Conservation (phyloP, 2,888 invertebrate genomes). For the Melipona bicolor region DNA sequence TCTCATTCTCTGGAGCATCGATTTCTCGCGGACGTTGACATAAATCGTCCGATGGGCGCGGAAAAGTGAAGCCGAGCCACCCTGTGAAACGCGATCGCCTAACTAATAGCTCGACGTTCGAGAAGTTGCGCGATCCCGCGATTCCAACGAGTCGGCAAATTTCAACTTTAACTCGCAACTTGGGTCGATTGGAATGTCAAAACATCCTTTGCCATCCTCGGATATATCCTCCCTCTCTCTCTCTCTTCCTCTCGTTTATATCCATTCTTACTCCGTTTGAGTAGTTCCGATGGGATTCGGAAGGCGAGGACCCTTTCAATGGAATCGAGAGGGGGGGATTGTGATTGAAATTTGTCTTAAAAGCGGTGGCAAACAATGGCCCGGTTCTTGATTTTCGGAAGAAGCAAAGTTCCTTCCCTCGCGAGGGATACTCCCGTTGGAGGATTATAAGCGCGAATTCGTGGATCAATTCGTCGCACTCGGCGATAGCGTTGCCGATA, state of each 20-base stretch:
- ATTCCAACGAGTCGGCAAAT: constrained; percentile 28
- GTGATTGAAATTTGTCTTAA: constrained; percentile 41
- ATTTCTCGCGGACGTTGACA: constrained; percentile 48
- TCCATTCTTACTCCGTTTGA: not conserved
- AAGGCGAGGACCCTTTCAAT: not conserved
- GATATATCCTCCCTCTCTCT: not conserved
- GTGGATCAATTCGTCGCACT: not conserved
- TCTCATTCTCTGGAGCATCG: constrained; percentile 24
- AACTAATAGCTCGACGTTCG: constrained; percentile 9
- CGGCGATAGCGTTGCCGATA: not conserved
- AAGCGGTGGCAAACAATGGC: not conserved
- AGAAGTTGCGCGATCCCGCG: constrained; percentile 43
- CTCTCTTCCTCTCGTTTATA: not conserved
- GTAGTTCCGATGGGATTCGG: not conserved
- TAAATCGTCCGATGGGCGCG: constrained; percentile 38
- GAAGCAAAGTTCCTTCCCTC: not conserved
- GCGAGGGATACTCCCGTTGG: not conserved
- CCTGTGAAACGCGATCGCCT: constrained; percentile 37
- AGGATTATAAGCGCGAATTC: not conserved
- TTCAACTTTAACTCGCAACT: constrained; percentile 1
- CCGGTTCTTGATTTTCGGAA: not conserved
- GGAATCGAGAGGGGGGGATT: not conserved
- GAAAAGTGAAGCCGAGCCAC: constrained; percentile 31
- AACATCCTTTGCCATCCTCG: constrained; percentile 33
- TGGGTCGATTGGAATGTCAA: constrained; percentile 34